Evolutionary conservation across 2,888 invertebrate genomes (phyloP).

Genomic region (Lithophane socia): DNA sequence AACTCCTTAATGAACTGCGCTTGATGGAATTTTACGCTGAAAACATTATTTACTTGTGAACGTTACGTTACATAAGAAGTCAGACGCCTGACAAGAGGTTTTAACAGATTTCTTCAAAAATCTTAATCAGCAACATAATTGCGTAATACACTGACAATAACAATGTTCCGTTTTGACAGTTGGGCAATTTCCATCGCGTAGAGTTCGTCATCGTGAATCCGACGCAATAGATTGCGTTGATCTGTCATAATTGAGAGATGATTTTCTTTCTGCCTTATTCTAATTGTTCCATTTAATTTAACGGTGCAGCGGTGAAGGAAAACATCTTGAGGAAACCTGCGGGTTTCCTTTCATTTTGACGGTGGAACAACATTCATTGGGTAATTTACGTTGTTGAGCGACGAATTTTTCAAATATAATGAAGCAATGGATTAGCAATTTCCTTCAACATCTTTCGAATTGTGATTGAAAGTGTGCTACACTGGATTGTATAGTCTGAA

Average conservation of each 20-base stretch:
- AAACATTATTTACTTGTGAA: constrained; percentile 23
- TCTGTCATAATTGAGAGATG: not conserved
- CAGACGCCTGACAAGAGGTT: not conserved
- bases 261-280: not conserved
- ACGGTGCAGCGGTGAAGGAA: not conserved
- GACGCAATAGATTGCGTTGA: constrained; percentile 1
- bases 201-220: not conserved
- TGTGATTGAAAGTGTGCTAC: too few relatives aligned
- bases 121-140: constrained; percentile 1
- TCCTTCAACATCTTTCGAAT: not conserved
- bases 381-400: too few relatives aligned
- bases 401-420: too few relatives aligned
- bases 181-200: constrained; percentile 10
- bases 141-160: not conserved
- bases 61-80: not conserved
- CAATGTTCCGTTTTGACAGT: not conserved
- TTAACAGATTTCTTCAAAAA: constrained; percentile 17
- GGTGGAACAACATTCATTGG: too few relatives aligned
- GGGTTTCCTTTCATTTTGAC: too few relatives aligned
- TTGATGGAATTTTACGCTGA: constrained; percentile 32
- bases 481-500: not conserved
- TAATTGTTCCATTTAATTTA: not conserved
- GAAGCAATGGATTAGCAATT: not conserved
- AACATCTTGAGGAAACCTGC: not conserved
- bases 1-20: constrained; percentile 67